A percentile compares a stretch with the other conserved stretches of the same genome.
phyloP scores from a whole-genome alignment of 1,140 invertebrate genomes.

The Eueides isabella region DNA sequence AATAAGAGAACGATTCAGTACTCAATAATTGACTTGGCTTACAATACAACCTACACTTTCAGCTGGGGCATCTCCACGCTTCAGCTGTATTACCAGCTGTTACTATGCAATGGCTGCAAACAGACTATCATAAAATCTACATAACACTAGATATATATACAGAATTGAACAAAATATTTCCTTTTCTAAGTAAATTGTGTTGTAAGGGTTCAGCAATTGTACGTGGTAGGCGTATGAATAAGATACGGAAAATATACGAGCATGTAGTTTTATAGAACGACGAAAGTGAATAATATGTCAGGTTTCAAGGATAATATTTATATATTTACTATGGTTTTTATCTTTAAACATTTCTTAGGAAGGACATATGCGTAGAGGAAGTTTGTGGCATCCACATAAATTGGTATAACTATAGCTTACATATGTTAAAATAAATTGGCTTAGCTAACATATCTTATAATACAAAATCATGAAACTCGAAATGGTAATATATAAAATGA shows the following conservation, averaged over 20 bases:
- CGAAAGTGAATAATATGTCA: neutral
- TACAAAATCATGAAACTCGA: no score
- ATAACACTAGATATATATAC: neutral
- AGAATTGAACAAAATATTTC: constrained; percentile 11
- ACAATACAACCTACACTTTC: no score
- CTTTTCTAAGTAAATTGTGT: constrained; percentile 18
- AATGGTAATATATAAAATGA: no score
- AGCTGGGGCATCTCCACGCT: neutral
- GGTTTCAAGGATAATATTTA: neutral
- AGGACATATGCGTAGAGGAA: no score
- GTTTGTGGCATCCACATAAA: no score
- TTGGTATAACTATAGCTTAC: no score
- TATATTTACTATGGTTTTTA: neutral
- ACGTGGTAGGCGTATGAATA: constrained; percentile 17
- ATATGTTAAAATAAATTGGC: no score
- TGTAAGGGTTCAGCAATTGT: constrained; percentile 23
- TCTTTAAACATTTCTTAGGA: neutral
- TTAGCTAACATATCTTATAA: no score
- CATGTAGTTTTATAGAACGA: neutral
- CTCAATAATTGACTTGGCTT: no score
- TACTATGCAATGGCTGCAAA: neutral
- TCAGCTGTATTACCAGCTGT: neutral
- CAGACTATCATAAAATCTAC: neutral
- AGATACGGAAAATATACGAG: neutral
- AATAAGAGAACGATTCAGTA: no score